Evolutionary conservation across 2,888 invertebrate species (phyloP), one percentile per base, ranked within the genome.

Genomic region (Eristalis arbustorum): DNA sequence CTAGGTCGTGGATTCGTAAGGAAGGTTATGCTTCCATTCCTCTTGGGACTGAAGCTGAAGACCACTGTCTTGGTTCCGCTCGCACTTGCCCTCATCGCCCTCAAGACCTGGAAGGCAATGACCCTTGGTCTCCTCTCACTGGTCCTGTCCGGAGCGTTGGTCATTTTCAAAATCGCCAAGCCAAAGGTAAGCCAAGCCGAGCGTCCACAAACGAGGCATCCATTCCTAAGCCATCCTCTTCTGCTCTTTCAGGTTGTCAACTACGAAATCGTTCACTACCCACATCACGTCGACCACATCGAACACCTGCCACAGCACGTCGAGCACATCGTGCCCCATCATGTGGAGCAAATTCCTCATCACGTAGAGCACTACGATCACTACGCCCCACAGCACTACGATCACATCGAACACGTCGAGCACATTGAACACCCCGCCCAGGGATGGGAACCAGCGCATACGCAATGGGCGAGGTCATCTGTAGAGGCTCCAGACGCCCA

Each of bases 51-150:
- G 88, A 97, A 97, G 92, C 96, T 97, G 94, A 97, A 97, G 93
- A 96, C 97, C 68, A 96, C 97, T 23, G 96, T 97, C 37, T 92
- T 97, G 89, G 96, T 97, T 59, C 97, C 97, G 0, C 92, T 97
- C 84, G 96, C 96, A 14, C 94, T 97, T 78, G 96, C 96, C 42
- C 93, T 97, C 80, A 97, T 97, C 90, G 97, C 97, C 0, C 93
- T 97, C 77, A 97, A 97, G 93, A 97, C 97, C 18, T 97, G 97
- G 97, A 97, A 97, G 92, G 97, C 97, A 59, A 93, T 97, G 89
- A 97, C 97, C 10, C 94, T 97, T 88, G 97, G 97, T 84, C 95
- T 97, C 4, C 94, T 97, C 83, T 97, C 97, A 2, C 93, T 97
- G 91, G 97, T 97, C 28, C 94, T 97, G 63, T 97, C 97, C 88